Conservation (phyloP, 2,888 invertebrate species). For the Hypselothyrea guttata region DNA sequence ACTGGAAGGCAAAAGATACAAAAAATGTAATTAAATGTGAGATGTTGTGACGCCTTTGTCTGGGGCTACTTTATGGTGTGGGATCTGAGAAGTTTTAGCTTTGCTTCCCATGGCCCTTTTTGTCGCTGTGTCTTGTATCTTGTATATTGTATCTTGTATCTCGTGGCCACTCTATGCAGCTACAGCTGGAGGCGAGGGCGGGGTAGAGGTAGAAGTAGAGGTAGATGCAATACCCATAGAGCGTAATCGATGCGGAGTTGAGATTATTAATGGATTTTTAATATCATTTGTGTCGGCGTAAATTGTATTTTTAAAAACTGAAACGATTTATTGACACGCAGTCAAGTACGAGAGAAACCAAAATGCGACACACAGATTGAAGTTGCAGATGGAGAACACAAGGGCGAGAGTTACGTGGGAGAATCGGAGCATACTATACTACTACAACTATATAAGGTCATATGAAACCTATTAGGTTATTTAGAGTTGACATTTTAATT, state of each 20-base stretch:
- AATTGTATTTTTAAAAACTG: slow-evolving; percentile 60
- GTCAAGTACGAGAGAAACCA: slow-evolving; percentile 67
- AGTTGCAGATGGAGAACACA: no score
- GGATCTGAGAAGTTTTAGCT: not conserved
- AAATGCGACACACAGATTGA: slow-evolving; percentile 1
- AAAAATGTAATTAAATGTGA: slow-evolving; percentile 66
- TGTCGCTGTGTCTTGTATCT: slow-evolving; percentile 18
- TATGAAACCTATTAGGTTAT: no score
- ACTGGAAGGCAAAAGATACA: slow-evolving; percentile 12
- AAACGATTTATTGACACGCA: slow-evolving; percentile 78
- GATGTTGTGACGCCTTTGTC: slow-evolving; percentile 72
- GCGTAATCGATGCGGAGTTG: slow-evolving; percentile 57
- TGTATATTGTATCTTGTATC: no score
- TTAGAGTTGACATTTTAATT: no score
- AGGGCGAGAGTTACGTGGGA: no score
- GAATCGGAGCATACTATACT: no score
- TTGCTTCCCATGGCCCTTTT: slow-evolving; percentile 38
- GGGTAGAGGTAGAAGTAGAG: no score
- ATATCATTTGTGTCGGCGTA: slow-evolving; percentile 73
- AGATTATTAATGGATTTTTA: slow-evolving; percentile 77
- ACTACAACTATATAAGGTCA: no score
- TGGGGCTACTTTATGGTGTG: slow-evolving; percentile 19
- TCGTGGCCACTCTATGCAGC: slow-evolving; percentile 4
- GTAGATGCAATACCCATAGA: slow-evolving; percentile 13
- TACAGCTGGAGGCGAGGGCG: slow-evolving; percentile 28